These are phyloP conservation scores for Cynaeus angustus DNA, from an alignment of 2,888 invertebrate species.

Conservation along the genomic window DNA sequence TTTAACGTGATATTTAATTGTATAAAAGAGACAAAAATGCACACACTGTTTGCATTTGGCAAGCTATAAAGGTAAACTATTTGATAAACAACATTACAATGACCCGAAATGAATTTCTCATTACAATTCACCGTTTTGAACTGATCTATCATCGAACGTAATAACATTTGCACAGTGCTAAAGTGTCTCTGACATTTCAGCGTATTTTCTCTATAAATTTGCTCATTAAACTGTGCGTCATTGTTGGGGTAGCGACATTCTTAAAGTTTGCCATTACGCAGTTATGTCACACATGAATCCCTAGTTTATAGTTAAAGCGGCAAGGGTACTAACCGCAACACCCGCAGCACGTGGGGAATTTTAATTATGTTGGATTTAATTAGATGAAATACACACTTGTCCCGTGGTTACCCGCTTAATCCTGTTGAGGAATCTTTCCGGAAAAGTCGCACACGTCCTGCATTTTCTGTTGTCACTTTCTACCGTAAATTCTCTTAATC, in stretches of 20 bases:
- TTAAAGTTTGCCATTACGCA: slow-evolving; percentile 51
- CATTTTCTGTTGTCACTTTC: slow-evolving; percentile 17
- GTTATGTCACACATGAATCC: slow-evolving; percentile 53
- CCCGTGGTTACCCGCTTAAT: slow-evolving; percentile 35
- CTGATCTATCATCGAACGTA: no score
- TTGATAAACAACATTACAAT: no score
- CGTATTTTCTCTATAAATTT: slow-evolving; percentile 13
- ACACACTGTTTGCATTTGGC: no score
- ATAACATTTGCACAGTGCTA: no score
- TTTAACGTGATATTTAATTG: no score
- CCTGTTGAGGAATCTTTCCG: slow-evolving; percentile 22
- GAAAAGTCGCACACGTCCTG: slow-evolving; percentile 12
- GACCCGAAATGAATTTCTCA: no score
- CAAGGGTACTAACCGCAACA: slow-evolving; percentile 53
- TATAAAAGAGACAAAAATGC: no score
- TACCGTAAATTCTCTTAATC: slow-evolving; percentile 31
- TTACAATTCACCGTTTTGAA: no score
- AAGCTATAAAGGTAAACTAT: no score
- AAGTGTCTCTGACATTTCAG: background rate
- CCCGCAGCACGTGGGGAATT: slow-evolving; percentile 57
- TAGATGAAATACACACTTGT: slow-evolving; percentile 46
- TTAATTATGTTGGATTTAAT: slow-evolving; percentile 60
- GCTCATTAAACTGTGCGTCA: slow-evolving; percentile 26
- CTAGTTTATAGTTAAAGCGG: slow-evolving; percentile 49
- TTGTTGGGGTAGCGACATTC: slow-evolving; percentile 44